Evolutionary conservation across 2,113 vertebrate species (phyloP), one percentile per base, ranked within the genome.

Genomic region (Indri indri): DNA sequence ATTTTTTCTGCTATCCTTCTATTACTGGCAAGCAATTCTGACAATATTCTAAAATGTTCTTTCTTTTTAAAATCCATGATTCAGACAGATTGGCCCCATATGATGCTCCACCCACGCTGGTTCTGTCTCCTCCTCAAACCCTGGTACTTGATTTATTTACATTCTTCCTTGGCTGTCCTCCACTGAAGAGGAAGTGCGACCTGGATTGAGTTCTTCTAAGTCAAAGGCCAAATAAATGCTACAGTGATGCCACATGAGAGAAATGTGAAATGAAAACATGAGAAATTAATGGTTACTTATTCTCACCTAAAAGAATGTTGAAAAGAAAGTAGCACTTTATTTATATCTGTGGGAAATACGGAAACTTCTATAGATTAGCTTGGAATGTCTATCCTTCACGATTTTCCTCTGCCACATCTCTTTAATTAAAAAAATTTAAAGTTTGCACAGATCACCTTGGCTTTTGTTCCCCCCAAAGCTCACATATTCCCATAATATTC

Each of bases 221-320:
- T 97, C 96, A 97, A 91, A 94, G 96, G 85, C 27, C n/a, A 91
- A 94, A 93, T 97, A 97, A 97, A 79, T 90, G 93, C 47, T 90
- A 91, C 91, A 70, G 92, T 88, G 95, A 97, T 91, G 73, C 23
- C 95, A 83, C 96, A 22, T 0, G 61, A 65, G 77, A 95, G 79
- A 98, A 98, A 98, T 34, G 59, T 80, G 2, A 45, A 90, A 94
- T 66, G 95, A 98, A 97, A 1, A 37, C 13, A 86, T 65, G 63
- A 95, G 20, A 89, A 96, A 90, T 0, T 0, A 82, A 50, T 81
- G 11, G 32, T 97, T 97, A 71, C 90, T 95, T 89, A 92, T 54
- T 84, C 96, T 96, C 87, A 79, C 22, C 61, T 82, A 59, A 42
- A 76, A 71, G 76, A 66, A 50, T 54, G 40, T 90, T 81, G 68